phyloP scores from a whole-genome alignment of 2,888 invertebrate genomes.

The Octodonta nipae region DNA sequence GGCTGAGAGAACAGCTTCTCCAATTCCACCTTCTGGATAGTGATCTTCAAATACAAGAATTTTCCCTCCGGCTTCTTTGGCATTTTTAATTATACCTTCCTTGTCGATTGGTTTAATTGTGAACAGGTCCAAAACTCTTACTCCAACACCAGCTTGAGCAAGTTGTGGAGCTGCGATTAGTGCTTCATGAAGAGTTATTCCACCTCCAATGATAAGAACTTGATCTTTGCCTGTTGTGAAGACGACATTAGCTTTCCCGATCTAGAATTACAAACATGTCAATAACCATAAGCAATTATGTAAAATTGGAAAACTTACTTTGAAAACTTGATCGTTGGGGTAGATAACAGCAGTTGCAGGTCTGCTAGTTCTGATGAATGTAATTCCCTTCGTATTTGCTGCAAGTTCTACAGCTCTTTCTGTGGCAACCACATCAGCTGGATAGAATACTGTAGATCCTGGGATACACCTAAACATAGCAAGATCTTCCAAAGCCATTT shows the following conservation, averaged over 20 bases:
- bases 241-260: constrained; percentile 62
- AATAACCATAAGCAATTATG: too few species aligned
- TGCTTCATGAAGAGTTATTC: constrained; percentile 81
- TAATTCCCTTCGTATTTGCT: constrained; percentile 77
- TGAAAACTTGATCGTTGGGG: constrained; percentile 65
- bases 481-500: constrained; percentile 97
- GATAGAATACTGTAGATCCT: constrained; percentile 63
- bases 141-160: constrained; percentile 49
- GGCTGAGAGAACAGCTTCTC: constrained; percentile 78
- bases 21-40: constrained; percentile 85
- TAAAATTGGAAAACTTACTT: constrained; percentile 42
- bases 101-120: constrained; percentile 87
- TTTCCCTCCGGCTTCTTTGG: constrained; percentile 57
- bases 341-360: constrained; percentile 82
- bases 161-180: constrained; percentile 65
- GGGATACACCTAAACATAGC: constrained; percentile 89
- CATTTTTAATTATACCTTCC: constrained; percentile 55
- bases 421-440: constrained; percentile 81
- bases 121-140: constrained; percentile 82
- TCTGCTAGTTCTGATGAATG: constrained; percentile 88
- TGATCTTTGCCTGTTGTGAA: constrained; percentile 58
- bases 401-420: constrained; percentile 91
- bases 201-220: constrained; percentile 76
- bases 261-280: too few species aligned
- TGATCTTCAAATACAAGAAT: constrained; percentile 92